Percentiles rank a stretch among this genome's conserved stretches.
phyloP scores from a whole-genome alignment of 2,113 vertebrate genomes.

The Hucho hucho region DNA sequence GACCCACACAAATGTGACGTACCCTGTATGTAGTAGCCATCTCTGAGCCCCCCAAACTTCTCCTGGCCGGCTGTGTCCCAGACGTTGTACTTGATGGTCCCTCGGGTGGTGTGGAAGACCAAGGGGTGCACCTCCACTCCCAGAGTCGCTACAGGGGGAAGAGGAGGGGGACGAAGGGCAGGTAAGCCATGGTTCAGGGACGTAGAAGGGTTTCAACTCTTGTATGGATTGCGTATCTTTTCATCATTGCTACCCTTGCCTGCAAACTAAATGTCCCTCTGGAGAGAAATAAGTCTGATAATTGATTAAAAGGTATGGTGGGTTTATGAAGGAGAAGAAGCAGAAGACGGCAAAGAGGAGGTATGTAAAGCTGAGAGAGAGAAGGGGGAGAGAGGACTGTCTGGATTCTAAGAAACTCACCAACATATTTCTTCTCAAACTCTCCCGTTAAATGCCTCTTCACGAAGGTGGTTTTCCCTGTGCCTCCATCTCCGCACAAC shows the following conservation, averaged over 20 bases:
- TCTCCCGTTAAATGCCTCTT: conserved; percentile 96
- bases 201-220: too few species aligned
- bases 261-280: too few species aligned
- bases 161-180: background rate
- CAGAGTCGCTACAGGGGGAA: conserved; percentile 79
- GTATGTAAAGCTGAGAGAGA: too few species aligned
- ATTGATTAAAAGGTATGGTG: too few species aligned
- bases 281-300: too few species aligned
- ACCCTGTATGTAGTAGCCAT: conserved; percentile 99
- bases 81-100: conserved; percentile 94
- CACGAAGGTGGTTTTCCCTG: conserved; percentile 96
- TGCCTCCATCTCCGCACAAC: conserved; percentile 94
- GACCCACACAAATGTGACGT: background rate
- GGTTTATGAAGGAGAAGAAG: too few species aligned
- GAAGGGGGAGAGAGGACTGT: too few species aligned
- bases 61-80: conserved; percentile 99
- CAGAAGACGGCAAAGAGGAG: too few species aligned
- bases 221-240: too few species aligned
- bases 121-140: conserved; percentile 97
- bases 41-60: conserved; percentile 95
- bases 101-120: conserved; percentile 96
- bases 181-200: too few species aligned
- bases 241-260: too few species aligned
- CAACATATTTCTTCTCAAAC: conserved; percentile 99
- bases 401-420: conserved; percentile 66